Evolutionary conservation across 2,113 vertebrate species (phyloP).

Genomic region (Xenus cinereus): DNA sequence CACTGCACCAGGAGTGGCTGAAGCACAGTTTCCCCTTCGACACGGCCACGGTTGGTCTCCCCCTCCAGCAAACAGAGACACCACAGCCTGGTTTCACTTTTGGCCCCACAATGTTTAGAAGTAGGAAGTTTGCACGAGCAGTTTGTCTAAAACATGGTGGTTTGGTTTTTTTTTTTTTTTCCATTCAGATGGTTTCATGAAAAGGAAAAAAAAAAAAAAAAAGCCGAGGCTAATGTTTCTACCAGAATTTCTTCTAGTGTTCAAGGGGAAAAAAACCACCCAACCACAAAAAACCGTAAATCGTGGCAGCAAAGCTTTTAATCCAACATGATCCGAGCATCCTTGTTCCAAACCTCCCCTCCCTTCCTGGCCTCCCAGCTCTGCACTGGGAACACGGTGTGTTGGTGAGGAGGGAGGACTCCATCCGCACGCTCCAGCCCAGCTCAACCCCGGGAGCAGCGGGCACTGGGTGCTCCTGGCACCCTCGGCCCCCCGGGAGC

Average conservation of each 20-base stretch:
- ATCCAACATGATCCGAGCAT: constrained; percentile 10
- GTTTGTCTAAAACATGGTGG: not conserved
- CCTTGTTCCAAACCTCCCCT: constrained; percentile 27
- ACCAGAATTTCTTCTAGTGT: not conserved
- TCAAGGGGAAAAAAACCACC: not conserved
- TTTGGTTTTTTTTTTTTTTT: not conserved
- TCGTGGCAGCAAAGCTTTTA: constrained; percentile 40
- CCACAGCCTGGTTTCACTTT: fast-evolving
- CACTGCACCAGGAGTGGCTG: not conserved
- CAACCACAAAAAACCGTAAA: not conserved
- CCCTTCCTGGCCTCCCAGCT: not conserved
- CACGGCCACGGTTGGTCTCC: not conserved
- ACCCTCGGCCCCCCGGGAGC: too few relatives aligned
- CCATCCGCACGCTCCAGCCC: fast-evolving
- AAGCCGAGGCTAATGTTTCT: not conserved
- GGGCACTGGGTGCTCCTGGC: not conserved
- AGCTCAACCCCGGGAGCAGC: not conserved
- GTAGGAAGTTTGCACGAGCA: not conserved
- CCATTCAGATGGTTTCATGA: not conserved
- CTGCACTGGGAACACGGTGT: not conserved
- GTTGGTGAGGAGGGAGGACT: not conserved
- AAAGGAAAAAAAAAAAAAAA: not conserved
- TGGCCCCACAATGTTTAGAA: not conserved
- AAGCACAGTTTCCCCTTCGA: not conserved
- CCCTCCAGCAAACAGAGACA: not conserved